Conservation (phyloP, 2,113 vertebrate species). For the Brevimyrus niger region DNA sequence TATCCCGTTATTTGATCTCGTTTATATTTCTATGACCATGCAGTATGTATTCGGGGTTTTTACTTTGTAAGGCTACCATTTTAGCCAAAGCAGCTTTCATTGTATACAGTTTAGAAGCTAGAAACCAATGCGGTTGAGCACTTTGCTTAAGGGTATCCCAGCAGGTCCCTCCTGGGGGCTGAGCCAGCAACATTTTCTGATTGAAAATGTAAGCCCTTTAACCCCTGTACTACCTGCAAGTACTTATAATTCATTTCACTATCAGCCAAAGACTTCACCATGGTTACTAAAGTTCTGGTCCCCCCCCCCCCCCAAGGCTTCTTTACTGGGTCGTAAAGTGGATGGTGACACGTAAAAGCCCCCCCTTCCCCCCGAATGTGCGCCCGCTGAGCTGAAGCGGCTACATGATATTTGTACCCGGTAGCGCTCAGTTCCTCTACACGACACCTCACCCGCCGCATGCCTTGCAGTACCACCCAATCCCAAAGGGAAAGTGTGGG, state of each 20-base stretch:
- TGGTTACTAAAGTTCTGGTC: not conserved
- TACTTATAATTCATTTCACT: not conserved
- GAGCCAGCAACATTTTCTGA: not conserved
- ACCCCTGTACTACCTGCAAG: not conserved
- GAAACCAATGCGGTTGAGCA: not conserved
- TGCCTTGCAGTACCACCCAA: not conserved
- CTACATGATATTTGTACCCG: not conserved
- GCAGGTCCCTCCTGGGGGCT: not conserved
- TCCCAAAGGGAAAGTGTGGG: not conserved
- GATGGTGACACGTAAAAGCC: not conserved
- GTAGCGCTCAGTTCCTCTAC: not conserved
- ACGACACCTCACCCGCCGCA: not conserved
- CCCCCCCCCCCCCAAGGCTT: not conserved
- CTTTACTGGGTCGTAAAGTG: not conserved
- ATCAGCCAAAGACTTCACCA: not conserved
- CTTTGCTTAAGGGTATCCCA: not conserved
- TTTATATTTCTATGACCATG: not conserved
- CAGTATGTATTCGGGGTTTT: not conserved
- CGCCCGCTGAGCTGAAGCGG: not conserved
- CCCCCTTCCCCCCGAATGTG: not conserved
- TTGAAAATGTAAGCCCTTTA: not conserved
- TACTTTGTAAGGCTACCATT: not conserved
- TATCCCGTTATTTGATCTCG: not conserved
- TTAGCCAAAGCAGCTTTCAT: not conserved
- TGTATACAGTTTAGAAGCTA: not conserved